phyloP scores from a whole-genome alignment of 1,140 invertebrate genomes.

The Zaprionus taronus region DNA sequence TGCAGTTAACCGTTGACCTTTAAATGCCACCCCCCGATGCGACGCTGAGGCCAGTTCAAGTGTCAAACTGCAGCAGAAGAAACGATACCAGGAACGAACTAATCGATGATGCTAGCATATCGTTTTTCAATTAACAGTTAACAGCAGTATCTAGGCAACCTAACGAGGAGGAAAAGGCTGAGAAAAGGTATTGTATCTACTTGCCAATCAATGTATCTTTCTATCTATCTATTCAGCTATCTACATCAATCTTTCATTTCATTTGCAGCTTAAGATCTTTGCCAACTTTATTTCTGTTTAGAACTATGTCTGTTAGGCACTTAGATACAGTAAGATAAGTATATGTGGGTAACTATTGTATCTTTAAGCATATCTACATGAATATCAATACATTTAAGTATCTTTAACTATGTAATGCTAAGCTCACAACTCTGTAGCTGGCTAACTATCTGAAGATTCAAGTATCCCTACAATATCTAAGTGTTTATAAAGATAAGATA shows the following conservation, averaged over 20 bases:
- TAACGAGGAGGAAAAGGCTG: not conserved
- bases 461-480: too few relatives aligned
- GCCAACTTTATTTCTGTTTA: too few relatives aligned
- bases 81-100: not conserved
- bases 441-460: too few relatives aligned
- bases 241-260: not conserved
- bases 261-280: too few relatives aligned
- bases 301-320: too few relatives aligned
- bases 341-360: too few relatives aligned
- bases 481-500: too few relatives aligned
- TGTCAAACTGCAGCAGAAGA: constrained; percentile 15
- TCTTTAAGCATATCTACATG: too few relatives aligned
- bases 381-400: too few relatives aligned
- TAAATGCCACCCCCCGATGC: constrained; percentile 11
- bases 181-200: not conserved
- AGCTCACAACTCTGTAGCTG: too few relatives aligned
- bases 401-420: too few relatives aligned
- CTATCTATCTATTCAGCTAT: not conserved
- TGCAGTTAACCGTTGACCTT: constrained; percentile 34
- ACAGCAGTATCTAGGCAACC: constrained; percentile 3
- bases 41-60: constrained; percentile 14
- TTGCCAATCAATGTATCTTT: not conserved
- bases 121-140: constrained; percentile 20
- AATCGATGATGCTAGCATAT: not conserved
- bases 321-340: too few relatives aligned